Conservation (phyloP, 92 coral and sea anemone genomes). For the Phymanthus crucifer region DNA sequence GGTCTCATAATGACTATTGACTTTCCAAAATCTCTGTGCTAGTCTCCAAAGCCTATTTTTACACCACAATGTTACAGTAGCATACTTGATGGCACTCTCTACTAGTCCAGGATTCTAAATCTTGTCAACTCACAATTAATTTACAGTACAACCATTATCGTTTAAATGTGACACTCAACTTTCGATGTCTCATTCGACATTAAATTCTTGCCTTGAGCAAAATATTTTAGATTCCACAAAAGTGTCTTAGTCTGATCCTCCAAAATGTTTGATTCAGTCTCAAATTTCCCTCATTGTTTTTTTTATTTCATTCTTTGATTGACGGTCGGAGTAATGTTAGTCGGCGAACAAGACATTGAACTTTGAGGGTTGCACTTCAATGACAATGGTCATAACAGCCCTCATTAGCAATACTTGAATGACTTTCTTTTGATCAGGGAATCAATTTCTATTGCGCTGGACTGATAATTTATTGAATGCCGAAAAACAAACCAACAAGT, state of each 20-base stretch:
- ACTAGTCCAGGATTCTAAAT: background rate
- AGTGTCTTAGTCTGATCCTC: too few species aligned
- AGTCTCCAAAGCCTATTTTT: background rate
- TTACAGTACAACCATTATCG: too few species aligned
- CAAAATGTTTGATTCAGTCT: too few species aligned
- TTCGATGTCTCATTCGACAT: too few species aligned
- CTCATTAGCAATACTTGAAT: background rate
- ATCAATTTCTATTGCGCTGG: background rate
- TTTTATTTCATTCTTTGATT: too few species aligned
- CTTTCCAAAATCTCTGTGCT: background rate
- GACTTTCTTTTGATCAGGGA: background rate
- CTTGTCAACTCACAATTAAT: background rate
- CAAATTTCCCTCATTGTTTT: too few species aligned
- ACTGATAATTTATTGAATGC: background rate
- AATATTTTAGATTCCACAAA: too few species aligned
- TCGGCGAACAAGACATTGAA: too few species aligned
- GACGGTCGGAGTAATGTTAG: too few species aligned
- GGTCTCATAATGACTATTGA: background rate
- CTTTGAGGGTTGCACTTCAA: too few species aligned
- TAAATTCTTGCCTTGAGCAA: too few species aligned
- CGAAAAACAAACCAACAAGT: background rate
- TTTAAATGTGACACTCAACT: too few species aligned
- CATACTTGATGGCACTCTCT: background rate
- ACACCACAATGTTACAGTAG: background rate
- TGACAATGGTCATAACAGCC: background rate